Evolutionary conservation across 2,888 invertebrate genomes (phyloP).

Genomic region (Drosophila austrosaltans): DNA sequence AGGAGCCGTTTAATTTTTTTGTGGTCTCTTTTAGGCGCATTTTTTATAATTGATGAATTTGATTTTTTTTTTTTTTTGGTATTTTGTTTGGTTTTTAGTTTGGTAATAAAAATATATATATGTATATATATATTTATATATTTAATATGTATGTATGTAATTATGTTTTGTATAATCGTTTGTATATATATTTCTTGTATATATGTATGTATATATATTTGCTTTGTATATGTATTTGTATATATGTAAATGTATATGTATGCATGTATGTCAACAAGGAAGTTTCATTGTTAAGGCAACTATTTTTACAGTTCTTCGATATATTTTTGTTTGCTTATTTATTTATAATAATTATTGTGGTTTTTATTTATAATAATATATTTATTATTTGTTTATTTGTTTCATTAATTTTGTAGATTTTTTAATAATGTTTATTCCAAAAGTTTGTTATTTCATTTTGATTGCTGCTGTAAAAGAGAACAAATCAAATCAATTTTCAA

Average conservation of each 20-base stretch:
- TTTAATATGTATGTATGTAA: slow-evolving; percentile 29
- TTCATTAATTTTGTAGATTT: slow-evolving; percentile 10
- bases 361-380: background rate
- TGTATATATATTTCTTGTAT: slow-evolving; percentile 45
- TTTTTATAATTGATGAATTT: slow-evolving; percentile 20
- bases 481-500: slow-evolving; percentile 10
- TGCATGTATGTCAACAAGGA: slow-evolving; percentile 68
- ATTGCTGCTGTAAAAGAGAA: slow-evolving; percentile 10
- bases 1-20: slow-evolving; percentile 50
- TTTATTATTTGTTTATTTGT: background rate
- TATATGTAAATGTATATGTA: slow-evolving; percentile 45
- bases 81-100: slow-evolving; percentile 12
- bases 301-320: slow-evolving; percentile 51
- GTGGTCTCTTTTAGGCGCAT: slow-evolving; percentile 75
- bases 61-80: slow-evolving; percentile 17
- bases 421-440: slow-evolving; percentile 4
- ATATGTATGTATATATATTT: slow-evolving; percentile 44
- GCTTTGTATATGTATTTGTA: slow-evolving; percentile 41
- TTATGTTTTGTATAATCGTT: slow-evolving; percentile 33
- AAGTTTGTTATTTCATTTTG: slow-evolving; percentile 8
- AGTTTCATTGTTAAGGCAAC: slow-evolving; percentile 76
- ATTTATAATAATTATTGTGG: slow-evolving; percentile 5
- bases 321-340: slow-evolving; percentile 37
- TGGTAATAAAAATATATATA: slow-evolving; percentile 24
- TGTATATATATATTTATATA: slow-evolving; percentile 46